Conservation (phyloP, 1,140 invertebrate species). For the Drosophila ambigua region DNA sequence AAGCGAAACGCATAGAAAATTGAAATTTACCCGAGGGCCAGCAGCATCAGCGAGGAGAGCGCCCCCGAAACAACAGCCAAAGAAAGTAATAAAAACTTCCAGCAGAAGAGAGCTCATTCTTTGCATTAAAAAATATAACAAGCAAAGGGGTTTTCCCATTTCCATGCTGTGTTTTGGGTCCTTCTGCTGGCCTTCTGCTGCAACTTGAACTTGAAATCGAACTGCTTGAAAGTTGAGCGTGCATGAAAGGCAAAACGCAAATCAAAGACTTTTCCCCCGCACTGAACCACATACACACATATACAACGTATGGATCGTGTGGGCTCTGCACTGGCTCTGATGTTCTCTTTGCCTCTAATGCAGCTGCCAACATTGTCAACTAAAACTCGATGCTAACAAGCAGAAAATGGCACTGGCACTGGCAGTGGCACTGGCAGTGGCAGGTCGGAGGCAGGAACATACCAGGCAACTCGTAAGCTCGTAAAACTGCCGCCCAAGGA, state of each 20-base stretch:
- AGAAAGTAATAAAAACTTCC: slow-evolving; percentile 48
- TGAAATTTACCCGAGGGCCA: slow-evolving; percentile 56
- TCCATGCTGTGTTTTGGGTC: slow-evolving; percentile 5
- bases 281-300: slow-evolving; percentile 15
- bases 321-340: slow-evolving; percentile 5
- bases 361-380: slow-evolving; percentile 69
- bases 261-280: slow-evolving; percentile 27
- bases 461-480: slow-evolving; percentile 54
- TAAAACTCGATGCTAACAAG: slow-evolving; percentile 69
- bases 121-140: slow-evolving; percentile 59
- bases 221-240: slow-evolving; percentile 49
- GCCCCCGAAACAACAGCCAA: slow-evolving; percentile 33
- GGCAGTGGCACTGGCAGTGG: too few species aligned
- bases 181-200: slow-evolving; percentile 38
- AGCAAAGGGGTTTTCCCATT: slow-evolving; percentile 35
- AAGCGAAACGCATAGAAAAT: slow-evolving; percentile 59
- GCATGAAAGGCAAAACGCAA: slow-evolving; percentile 58
- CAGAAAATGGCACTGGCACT: slow-evolving; percentile 53
- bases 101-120: neutral
- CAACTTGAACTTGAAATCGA: slow-evolving; percentile 72
- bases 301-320: slow-evolving; percentile 37
- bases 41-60: slow-evolving; percentile 1
- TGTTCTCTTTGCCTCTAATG: slow-evolving; percentile 59
- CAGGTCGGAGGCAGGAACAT: slow-evolving; percentile 29
- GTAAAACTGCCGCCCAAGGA: slow-evolving; percentile 70